Conservation (phyloP, 2,113 vertebrate species). For the Hymenochirus boettgeri region DNA sequence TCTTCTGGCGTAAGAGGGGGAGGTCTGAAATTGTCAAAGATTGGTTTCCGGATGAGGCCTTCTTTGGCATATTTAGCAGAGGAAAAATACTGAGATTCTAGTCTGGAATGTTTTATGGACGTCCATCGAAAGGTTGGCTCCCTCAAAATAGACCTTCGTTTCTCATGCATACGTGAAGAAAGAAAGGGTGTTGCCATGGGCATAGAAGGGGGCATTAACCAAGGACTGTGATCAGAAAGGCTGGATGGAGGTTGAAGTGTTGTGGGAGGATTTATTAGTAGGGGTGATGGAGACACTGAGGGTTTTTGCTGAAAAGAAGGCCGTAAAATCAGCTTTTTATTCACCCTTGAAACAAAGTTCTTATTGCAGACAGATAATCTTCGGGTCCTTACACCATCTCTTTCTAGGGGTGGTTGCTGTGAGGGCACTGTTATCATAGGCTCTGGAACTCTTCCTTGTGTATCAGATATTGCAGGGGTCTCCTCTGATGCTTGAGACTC, state of each 20-base stretch:
- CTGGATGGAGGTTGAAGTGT: constrained; percentile 66
- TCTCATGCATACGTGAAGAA: constrained; percentile 77
- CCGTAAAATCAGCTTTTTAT: constrained; percentile 72
- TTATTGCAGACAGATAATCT: constrained; percentile 68
- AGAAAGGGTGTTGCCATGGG: constrained; percentile 74
- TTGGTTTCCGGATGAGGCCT: constrained; percentile 93
- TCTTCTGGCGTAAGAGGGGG: constrained; percentile 92
- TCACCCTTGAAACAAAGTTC: constrained; percentile 67
- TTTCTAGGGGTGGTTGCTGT: constrained; percentile 70
- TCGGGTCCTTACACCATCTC: constrained; percentile 66
- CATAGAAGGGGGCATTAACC: constrained; percentile 87
- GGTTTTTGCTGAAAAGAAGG: constrained; percentile 70
- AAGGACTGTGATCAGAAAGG: constrained; percentile 81
- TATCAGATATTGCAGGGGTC: constrained; percentile 80
- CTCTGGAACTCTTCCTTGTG: constrained; percentile 68
- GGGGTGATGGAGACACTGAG: constrained; percentile 88
- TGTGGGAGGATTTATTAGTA: constrained; percentile 79
- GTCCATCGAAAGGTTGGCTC: constrained; percentile 96
- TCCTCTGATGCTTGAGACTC: constrained; percentile 95
- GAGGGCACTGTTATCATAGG: constrained; percentile 69
- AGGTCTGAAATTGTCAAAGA: constrained; percentile 96
- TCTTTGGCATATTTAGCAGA: constrained; percentile 98
- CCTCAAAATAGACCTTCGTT: constrained; percentile 87
- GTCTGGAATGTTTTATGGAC: constrained; percentile 78
- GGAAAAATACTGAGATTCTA: constrained; percentile 90